Percentiles rank a stretch among this genome's conserved stretches.
phyloP scores from a whole-genome alignment of 2,888 invertebrate species.

The Callyntrura sp. region DNA sequence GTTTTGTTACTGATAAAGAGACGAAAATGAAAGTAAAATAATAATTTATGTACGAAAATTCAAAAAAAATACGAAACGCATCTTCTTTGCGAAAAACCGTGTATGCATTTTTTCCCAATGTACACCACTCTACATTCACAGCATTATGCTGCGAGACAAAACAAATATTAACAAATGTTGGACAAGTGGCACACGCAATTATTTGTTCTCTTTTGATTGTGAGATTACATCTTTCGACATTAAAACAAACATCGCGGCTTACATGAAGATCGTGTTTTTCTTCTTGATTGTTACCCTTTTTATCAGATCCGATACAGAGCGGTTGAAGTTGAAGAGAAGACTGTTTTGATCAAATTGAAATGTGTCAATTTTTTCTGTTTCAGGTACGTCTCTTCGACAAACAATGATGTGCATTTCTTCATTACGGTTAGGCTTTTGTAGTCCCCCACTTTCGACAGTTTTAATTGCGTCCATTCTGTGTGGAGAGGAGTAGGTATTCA shows the following conservation, averaged over 20 bases:
- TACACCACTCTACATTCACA: neutral
- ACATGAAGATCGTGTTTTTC: conserved; percentile 13
- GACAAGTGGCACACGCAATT: neutral
- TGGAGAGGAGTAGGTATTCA: neutral
- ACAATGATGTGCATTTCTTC: neutral
- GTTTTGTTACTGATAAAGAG: neutral
- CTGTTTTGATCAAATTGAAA: neutral
- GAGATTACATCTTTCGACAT: conserved; percentile 9
- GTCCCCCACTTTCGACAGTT: conserved; percentile 4
- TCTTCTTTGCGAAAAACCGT: neutral
- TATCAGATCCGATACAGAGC: neutral
- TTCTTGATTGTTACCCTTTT: conserved; percentile 6
- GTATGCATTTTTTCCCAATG: too few species aligned
- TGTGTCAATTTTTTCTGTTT: neutral
- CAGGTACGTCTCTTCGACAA: neutral
- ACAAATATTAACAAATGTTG: neutral
- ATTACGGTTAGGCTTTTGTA: neutral
- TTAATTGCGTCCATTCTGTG: neutral
- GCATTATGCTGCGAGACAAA: neutral
- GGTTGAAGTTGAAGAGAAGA: too few species aligned
- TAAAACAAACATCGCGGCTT: neutral
- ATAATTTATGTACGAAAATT: neutral
- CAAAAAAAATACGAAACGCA: conserved; percentile 11
- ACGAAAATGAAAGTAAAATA: conserved; percentile 8
- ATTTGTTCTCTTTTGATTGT: neutral